Percentiles rank a stretch among this genome's conserved stretches.
Evolutionary conservation across 53 echinoderm and acorn worm species (phyloP).

Genomic region (Paracentrotus lividus): DNA sequence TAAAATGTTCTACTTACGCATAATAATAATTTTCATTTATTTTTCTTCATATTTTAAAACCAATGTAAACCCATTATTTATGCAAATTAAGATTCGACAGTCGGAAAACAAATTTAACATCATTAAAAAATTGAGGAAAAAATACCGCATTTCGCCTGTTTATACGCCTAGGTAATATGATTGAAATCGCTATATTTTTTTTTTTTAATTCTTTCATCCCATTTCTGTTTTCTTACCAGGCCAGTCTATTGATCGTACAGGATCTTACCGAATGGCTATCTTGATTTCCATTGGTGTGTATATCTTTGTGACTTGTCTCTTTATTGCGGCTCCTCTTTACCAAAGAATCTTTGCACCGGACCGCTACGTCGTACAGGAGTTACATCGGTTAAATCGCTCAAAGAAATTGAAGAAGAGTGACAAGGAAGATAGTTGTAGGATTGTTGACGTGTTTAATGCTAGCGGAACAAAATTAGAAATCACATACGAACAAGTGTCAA

Average conservation of each 20-base stretch:
- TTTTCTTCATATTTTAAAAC: no score
- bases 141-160: no score
- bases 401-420: neutral
- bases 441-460: neutral
- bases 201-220: neutral
- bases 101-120: no score
- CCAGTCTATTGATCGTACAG: conserved; percentile 34
- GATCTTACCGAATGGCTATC: conserved; percentile 10
- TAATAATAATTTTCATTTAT: no score
- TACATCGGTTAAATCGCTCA: neutral
- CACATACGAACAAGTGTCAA: neutral
- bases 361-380: conserved; percentile 2
- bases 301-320: neutral
- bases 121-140: no score
- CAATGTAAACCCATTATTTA: no score
- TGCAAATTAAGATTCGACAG: no score
- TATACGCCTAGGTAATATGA: no score
- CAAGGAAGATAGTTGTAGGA: neutral
- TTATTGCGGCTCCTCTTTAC: conserved; percentile 10
- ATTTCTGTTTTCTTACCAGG: neutral
- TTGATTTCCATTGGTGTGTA: neutral
- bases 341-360: neutral
- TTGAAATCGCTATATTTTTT: no score
- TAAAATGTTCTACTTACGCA: no score
- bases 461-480: neutral